A percentile compares a stretch with the other conserved stretches of the same genome.
These are phyloP conservation scores for Harpalus rufipes DNA, from an alignment of 2,888 invertebrate genomes.

Conservation along the genomic window DNA sequence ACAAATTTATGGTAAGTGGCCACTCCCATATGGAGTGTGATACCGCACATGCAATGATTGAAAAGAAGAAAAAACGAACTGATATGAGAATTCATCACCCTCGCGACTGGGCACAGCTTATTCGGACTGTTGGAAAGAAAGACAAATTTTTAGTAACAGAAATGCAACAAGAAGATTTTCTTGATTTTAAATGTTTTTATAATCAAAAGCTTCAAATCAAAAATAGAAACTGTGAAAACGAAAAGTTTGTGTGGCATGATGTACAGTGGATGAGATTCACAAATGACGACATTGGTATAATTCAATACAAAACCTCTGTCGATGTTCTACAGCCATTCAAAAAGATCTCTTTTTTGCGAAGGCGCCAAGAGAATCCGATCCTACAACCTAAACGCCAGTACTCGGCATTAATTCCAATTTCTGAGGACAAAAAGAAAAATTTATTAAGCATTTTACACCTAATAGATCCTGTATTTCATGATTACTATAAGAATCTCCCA, in stretches of 20 bases:
- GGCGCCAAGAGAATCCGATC: too few species aligned
- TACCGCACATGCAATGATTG: conserved; percentile 69
- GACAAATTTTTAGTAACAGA: conserved; percentile 25
- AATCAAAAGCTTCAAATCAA: neutral
- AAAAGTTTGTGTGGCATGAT: neutral
- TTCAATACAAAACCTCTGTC: neutral
- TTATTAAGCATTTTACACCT: too few species aligned
- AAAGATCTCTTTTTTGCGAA: too few species aligned
- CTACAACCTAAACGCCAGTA: too few species aligned
- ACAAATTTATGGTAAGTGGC: conserved; percentile 69
- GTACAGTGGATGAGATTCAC: conserved; percentile 7
- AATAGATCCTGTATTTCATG: too few species aligned
- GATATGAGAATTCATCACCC: conserved; percentile 15
- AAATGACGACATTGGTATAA: neutral
- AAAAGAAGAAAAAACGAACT: conserved; percentile 63
- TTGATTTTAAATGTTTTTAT: conserved; percentile 37
- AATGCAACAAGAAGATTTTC: neutral
- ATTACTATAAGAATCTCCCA: too few species aligned
- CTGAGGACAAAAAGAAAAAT: too few species aligned
- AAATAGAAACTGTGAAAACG: neutral
- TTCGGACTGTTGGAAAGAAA: conserved; percentile 52
- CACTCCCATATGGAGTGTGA: conserved; percentile 70
- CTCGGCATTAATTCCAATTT: too few species aligned
- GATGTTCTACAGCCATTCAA: too few species aligned
- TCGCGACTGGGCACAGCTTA: conserved; percentile 49